phyloP scores from a whole-genome alignment of 2,888 invertebrate species.

The Drosophila falleni region DNA sequence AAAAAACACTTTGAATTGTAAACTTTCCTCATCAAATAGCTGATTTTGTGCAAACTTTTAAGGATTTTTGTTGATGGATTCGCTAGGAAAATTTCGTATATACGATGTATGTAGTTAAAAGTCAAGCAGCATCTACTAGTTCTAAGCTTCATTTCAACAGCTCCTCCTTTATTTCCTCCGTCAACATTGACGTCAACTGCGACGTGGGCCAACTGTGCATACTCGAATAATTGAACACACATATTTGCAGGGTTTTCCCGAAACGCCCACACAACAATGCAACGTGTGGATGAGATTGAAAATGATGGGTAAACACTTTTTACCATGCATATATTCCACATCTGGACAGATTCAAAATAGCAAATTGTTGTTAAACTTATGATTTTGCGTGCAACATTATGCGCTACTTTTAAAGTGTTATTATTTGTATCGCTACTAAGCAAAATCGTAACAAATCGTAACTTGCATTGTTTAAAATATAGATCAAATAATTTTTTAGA shows the following conservation, averaged over 20 bases:
- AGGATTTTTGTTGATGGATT: background rate
- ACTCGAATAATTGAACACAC: conserved; percentile 11
- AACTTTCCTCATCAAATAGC: no score
- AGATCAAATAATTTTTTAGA: no score
- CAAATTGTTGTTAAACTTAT: background rate
- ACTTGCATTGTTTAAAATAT: background rate
- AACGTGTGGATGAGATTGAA: conserved; percentile 11
- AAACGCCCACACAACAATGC: conserved; percentile 14
- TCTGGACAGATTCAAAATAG: conserved; percentile 15
- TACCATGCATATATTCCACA: conserved; percentile 11
- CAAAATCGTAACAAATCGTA: background rate
- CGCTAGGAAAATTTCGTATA: no score
- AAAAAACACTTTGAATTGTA: background rate
- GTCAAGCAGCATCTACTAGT: background rate
- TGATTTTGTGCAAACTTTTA: background rate
- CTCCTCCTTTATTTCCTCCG: background rate
- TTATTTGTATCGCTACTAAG: no score
- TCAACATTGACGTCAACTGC: conserved; percentile 18
- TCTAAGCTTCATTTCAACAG: background rate
- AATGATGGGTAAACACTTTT: conserved; percentile 6
- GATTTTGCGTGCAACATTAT: background rate
- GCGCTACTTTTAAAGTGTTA: background rate
- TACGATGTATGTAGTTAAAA: background rate
- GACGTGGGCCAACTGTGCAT: conserved; percentile 14
- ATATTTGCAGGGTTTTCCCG: background rate